These are phyloP conservation scores for Drosophila anomelani DNA, from an alignment of 2,888 invertebrate genomes.

Conservation along the genomic window DNA sequence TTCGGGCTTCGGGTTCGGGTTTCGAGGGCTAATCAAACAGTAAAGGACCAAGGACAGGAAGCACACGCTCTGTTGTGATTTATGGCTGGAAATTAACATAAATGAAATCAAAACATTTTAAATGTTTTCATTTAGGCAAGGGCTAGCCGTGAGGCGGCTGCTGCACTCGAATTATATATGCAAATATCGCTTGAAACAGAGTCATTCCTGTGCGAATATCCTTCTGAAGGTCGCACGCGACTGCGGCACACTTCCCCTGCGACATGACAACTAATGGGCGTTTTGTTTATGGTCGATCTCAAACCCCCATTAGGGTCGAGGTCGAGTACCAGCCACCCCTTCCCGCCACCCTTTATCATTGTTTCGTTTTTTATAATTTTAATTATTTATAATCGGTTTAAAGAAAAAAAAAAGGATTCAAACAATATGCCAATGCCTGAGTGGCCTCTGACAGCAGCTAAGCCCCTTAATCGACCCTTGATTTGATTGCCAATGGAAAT, in stretches of 20 bases:
- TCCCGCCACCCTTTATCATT: slow-evolving; percentile 2
- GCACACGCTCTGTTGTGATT: slow-evolving; percentile 82
- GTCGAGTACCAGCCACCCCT: slow-evolving; percentile 51
- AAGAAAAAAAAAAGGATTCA: slow-evolving; percentile 25
- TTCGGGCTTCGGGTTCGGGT: slow-evolving; percentile 15
- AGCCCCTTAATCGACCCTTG: slow-evolving; percentile 23
- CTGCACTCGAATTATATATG: slow-evolving; percentile 61
- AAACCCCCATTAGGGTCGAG: slow-evolving; percentile 71
- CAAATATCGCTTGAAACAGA: slow-evolving; percentile 69
- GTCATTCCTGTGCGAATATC: slow-evolving; percentile 72
- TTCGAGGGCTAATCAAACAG: slow-evolving; percentile 63
- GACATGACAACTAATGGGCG: slow-evolving; percentile 72
- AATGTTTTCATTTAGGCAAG: slow-evolving; percentile 72
- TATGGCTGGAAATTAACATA: slow-evolving; percentile 81
- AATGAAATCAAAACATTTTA: slow-evolving; percentile 81
- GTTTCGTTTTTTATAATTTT: slow-evolving; percentile 49
- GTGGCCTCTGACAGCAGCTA: slow-evolving; percentile 57
- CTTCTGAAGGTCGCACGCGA: slow-evolving; percentile 78
- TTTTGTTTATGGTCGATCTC: slow-evolving; percentile 74
- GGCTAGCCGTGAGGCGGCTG: slow-evolving; percentile 36
- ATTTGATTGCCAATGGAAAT: slow-evolving; percentile 28
- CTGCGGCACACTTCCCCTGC: slow-evolving; percentile 41
- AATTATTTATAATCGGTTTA: slow-evolving; percentile 77
- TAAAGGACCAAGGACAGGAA: slow-evolving; percentile 76
- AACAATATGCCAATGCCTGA: slow-evolving; percentile 49